Evolutionary conservation across 1,140 invertebrate genomes (phyloP), one percentile per base, ranked within the genome.

Genomic region (Drosophila sturtevanti): DNA sequence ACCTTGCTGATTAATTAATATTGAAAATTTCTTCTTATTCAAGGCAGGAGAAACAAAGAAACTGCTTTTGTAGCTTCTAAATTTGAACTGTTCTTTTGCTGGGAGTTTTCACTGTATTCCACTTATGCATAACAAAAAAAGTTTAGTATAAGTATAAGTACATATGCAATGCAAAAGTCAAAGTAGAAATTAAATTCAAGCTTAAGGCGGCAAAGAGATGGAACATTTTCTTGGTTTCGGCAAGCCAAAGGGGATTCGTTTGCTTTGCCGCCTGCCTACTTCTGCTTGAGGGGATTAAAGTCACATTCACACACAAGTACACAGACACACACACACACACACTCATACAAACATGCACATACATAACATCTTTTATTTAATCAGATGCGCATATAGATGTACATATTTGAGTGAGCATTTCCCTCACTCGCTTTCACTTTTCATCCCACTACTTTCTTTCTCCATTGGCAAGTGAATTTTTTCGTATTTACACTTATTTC

Each of bases 401-500:
- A 87, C 71, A 81, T 81, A 81, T 86, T 79, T 87, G 68, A 87
- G 82, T 81, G 71, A 67, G 81, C 81, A 77, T 84, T 77, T 74
- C 27, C 41, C 16, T 48, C 16, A 48, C 41, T 21, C 18, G 41
- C 41, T 21, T 48, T 48, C 41, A 48, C 18, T 48, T 48, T 48
- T 48, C 9, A 10, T 14, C 37, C 41, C 18, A 11, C 9, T 10
- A 5, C 18, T 4, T 18, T 10, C 24, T 37, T 58, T 38, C 14
- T 52, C 41, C 59, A 63, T 56, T 44, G 51, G 76, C 51, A 27
- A 64, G 52, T 67, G 58, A 52, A 61, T 82, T 63, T 76, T 68
- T 66, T 79, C 63, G 72, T 86, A 81, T 81, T 87, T 86, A 79
- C 82, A 86, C 82, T 86, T 79, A 87, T 86, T 86, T 87, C 71